Evolutionary conservation across 2,113 vertebrate species (phyloP).

Genomic region (Hippopotamus amphibius): DNA sequence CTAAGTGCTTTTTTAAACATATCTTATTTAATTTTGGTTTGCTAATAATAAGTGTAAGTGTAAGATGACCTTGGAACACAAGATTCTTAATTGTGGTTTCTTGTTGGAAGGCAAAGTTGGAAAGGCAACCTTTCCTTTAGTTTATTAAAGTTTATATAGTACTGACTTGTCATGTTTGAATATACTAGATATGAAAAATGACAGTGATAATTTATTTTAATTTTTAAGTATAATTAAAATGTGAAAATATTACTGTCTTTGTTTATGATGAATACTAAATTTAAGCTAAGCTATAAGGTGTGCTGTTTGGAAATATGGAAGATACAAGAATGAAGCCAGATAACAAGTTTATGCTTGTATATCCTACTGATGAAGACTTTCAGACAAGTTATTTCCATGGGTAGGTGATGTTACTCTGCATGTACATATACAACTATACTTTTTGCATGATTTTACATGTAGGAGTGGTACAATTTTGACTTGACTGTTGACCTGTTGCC

Average conservation of each 20-base stretch:
- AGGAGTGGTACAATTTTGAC: conserved; percentile 92
- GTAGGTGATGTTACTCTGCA: conserved; percentile 93
- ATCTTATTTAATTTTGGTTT: conserved; percentile 47
- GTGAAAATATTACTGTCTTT: conserved; percentile 86
- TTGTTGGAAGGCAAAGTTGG: conserved; percentile 70
- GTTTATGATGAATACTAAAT: conserved; percentile 87
- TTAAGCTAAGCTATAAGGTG: conserved; percentile 90
- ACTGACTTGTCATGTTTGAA: conserved; percentile 61
- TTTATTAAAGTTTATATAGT: conserved; percentile 72
- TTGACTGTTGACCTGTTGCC: conserved; percentile 83
- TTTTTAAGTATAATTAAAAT: conserved; percentile 79
- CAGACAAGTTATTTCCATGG: conserved; percentile 90
- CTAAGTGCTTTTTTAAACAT: background rate
- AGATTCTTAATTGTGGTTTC: conserved; percentile 41
- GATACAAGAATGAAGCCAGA: conserved; percentile 92
- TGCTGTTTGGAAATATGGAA: conserved; percentile 92
- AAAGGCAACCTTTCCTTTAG: conserved; percentile 41
- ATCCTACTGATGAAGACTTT: conserved; percentile 93
- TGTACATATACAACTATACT: conserved; percentile 84
- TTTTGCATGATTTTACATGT: conserved; percentile 91
- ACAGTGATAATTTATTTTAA: conserved; percentile 77
- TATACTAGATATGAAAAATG: conserved; percentile 67
- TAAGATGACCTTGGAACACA: conserved; percentile 14
- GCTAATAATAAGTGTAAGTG: conserved; percentile 26
- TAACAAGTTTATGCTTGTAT: conserved; percentile 91